A percentile compares a stretch with the other conserved stretches of the same genome.
Evolutionary conservation across 2,113 vertebrate species (phyloP).

Genomic region (Pimephales promelas): DNA sequence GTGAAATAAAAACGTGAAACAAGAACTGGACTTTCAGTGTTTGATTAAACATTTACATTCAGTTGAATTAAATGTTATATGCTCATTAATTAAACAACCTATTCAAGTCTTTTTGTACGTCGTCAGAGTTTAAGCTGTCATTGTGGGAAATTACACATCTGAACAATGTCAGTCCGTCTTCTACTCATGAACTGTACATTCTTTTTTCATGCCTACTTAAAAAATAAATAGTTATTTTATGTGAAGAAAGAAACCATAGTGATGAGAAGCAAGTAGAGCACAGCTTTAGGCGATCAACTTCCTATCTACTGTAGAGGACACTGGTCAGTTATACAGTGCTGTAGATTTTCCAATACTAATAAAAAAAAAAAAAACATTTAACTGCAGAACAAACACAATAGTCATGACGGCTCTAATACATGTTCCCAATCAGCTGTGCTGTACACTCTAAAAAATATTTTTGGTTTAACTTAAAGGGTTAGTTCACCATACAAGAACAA

Average conservation of each 20-base stretch:
- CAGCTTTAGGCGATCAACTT: neutral
- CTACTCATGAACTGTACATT: neutral
- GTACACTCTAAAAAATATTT: too few relatives aligned
- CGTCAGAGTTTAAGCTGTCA: neutral
- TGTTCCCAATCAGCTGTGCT: too few relatives aligned
- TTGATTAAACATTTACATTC: neutral
- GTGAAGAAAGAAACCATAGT: neutral
- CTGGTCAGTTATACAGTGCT: neutral
- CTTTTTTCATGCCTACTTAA: neutral
- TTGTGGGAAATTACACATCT: neutral
- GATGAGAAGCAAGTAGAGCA: neutral
- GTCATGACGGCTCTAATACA: too few relatives aligned
- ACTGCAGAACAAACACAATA: too few relatives aligned
- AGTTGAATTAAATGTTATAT: neutral
- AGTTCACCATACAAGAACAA: too few relatives aligned
- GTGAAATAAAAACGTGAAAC: constrained; percentile 73
- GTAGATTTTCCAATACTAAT: too few relatives aligned
- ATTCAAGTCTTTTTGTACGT: neutral
- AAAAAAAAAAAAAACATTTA: too few relatives aligned
- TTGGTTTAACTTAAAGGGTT: too few relatives aligned
- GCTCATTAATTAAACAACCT: neutral
- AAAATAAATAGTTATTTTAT: neutral
- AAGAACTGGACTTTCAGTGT: neutral
- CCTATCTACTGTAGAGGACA: neutral
- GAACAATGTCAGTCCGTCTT: neutral